Evolutionary conservation across 2,797 vertebrate species (phyloP).

Genomic region (Apogon talboti): DNA sequence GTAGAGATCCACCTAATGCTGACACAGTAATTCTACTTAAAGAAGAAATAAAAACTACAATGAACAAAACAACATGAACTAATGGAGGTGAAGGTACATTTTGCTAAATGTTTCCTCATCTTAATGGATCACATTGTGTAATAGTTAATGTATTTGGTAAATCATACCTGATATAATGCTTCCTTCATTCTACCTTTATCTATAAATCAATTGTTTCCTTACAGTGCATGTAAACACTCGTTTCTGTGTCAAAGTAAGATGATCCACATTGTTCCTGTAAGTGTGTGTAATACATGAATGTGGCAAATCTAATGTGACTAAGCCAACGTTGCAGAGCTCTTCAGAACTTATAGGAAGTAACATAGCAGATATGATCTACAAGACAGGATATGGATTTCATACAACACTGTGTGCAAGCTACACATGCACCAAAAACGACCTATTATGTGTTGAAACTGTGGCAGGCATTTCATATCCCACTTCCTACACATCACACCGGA

Average conservation of each 20-base stretch:
- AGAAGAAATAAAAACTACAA: neutral
- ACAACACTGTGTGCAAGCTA: neutral
- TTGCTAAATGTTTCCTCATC: no score
- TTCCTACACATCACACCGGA: constrained; percentile 30
- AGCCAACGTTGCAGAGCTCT: neutral
- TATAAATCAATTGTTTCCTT: no score
- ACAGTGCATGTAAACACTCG: no score
- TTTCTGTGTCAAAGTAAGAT: no score
- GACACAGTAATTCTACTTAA: neutral
- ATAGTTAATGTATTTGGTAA: no score
- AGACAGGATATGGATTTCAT: constrained; percentile 30
- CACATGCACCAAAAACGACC: neutral
- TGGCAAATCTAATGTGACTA: neutral
- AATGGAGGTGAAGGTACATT: no score
- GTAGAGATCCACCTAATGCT: no score
- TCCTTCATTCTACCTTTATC: no score
- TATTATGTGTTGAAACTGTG: neutral
- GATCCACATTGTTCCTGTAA: no score
- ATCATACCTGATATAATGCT: no score
- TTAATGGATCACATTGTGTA: no score
- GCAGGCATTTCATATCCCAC: constrained; percentile 10
- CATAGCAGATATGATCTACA: neutral
- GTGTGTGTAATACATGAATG: neutral
- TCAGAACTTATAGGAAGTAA: neutral
- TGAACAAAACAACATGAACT: no score